Percentiles rank a stretch among this genome's conserved stretches.
These are phyloP conservation scores for Stegophylla sp. DNA, from an alignment of 2,888 invertebrate genomes.

Conservation along the genomic window DNA sequence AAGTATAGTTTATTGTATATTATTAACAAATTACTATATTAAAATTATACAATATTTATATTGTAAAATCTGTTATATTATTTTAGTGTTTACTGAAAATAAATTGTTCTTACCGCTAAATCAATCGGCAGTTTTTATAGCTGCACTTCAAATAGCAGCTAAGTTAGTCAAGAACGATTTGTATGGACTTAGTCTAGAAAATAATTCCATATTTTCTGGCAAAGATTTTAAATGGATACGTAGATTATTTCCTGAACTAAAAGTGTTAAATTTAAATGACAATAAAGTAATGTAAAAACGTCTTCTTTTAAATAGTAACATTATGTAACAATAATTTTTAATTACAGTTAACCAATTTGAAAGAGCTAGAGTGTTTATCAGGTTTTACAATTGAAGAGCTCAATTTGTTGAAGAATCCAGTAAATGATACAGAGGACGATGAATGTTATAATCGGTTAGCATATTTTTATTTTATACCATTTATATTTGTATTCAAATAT, in stretches of 20 bases:
- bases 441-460: neutral
- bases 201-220: constrained; percentile 15
- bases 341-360: constrained; percentile 14
- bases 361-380: neutral
- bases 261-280: neutral
- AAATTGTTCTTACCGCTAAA: constrained; percentile 34
- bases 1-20: neutral
- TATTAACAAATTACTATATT: neutral
- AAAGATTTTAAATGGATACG: constrained; percentile 32
- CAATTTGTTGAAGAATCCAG: constrained; percentile 3
- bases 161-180: constrained; percentile 12
- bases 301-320: neutral
- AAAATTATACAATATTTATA: neutral
- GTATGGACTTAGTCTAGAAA: constrained; percentile 11
- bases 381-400: constrained; percentile 28
- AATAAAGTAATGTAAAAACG: constrained; percentile 11
- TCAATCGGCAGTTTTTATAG: constrained; percentile 11
- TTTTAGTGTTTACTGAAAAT: constrained; percentile 38
- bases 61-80: neutral
- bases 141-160: constrained; percentile 15
- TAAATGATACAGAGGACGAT: neutral
- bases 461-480: neutral
- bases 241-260: constrained; percentile 31
- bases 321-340: neutral
- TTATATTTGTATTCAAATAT: neutral